phyloP scores from a whole-genome alignment of 2,888 invertebrate genomes.

The Dolichopus griseipennis region DNA sequence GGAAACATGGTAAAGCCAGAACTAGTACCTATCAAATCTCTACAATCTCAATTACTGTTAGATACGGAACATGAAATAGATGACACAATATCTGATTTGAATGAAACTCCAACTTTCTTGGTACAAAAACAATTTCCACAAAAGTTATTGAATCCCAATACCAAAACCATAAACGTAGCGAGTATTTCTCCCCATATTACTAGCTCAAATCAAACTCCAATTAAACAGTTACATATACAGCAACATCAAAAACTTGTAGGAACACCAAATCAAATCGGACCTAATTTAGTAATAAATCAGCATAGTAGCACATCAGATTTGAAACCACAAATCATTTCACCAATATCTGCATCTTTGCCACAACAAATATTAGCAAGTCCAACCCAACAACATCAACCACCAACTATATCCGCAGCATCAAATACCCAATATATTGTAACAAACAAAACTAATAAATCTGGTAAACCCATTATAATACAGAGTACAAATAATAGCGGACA shows the following conservation, averaged over 20 bases:
- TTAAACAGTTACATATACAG: not conserved
- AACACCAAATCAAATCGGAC: not conserved
- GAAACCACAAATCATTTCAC: slow-evolving; percentile 37
- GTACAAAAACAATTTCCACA: slow-evolving; percentile 10
- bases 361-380: slow-evolving; percentile 9
- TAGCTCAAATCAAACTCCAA: not conserved
- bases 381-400: slow-evolving; percentile 18
- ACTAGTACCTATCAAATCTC: slow-evolving; percentile 20
- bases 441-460: slow-evolving; percentile 17
- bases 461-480: slow-evolving; percentile 22
- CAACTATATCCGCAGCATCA: slow-evolving; percentile 19
- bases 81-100: slow-evolving; percentile 20
- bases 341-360: slow-evolving; percentile 13
- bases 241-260: not conserved
- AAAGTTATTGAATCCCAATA: not conserved
- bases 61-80: slow-evolving; percentile 16
- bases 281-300: slow-evolving; percentile 7
- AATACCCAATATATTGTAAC: slow-evolving; percentile 13
- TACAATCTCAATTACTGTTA: slow-evolving; percentile 7
- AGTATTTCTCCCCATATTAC: not conserved
- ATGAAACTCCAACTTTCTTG: slow-evolving; percentile 15
- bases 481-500: slow-evolving; percentile 13
- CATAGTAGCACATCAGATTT: slow-evolving; percentile 35
- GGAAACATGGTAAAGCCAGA: slow-evolving; percentile 24
- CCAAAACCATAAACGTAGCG: not conserved